Base-by-base conservation (phyloP, 92 coral and sea anemone genomes). In the Zoanthus solanderi region DNA sequence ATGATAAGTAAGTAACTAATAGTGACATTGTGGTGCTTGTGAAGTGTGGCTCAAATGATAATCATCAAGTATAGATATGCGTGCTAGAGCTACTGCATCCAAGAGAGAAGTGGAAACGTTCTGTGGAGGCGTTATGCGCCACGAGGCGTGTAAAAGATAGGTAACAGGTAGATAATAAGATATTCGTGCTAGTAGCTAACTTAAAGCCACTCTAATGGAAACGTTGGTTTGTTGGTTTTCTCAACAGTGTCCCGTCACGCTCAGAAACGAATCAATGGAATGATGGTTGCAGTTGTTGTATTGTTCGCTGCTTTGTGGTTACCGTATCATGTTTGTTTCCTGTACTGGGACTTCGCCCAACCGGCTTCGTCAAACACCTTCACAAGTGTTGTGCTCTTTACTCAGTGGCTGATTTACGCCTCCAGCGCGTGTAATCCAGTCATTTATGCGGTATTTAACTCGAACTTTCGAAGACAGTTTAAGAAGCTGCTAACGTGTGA, bases 341-440 rank as follows among this genome's bases (percentile, higher is more conserved):
- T 92, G 58, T 94, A 92, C 78, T 61, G 90, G 93, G 94, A 94
- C 69, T 92, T 92, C 83, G 96, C 80, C 54, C 73, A 83, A 56
- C 88, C 93, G 48, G 60, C 82, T 34, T 79, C 79, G 32, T 87
- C 93, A 23, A 73, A 87, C 69, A 56, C 90, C 16, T 58, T 92
- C 16, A 14, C 88, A 11, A 71, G 85, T 17, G 61, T 91, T 3
- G 94, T 94, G 46, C 85, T 94, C 66, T 90, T 91, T 65, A 86
- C 88, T 30, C 96, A 94, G 81, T 92, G 92, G 91, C 79, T 94
- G 6, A 85, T 94, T 56, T 94, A 84, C 86, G 88, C 91, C 29
- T 89, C 91, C 87, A 94, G 96, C 93, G 92, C 95, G 81, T 92
- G 95, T 90, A 90, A 94, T 85, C 96, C 96, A 28, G 74, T 92